Conservation (phyloP, 2,797 vertebrate species). For the Bryconaethiops microstoma region DNA sequence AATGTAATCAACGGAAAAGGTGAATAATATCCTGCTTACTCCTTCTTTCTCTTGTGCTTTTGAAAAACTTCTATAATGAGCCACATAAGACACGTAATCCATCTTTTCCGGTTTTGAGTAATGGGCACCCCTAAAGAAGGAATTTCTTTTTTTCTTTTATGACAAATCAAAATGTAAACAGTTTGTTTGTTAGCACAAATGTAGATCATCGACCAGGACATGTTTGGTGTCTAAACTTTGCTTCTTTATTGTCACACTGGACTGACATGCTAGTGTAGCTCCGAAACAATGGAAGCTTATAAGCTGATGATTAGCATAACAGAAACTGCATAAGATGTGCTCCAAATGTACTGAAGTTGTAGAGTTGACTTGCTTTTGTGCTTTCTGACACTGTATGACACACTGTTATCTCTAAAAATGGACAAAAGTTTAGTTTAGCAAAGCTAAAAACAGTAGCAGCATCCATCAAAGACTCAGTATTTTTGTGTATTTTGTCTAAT, state of each 20-base stretch:
- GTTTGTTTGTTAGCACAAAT: background rate
- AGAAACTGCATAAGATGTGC: background rate
- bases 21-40: background rate
- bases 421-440: background rate
- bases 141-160: background rate
- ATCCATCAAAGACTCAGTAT: background rate
- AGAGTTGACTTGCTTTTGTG: background rate
- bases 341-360: background rate
- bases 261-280: background rate
- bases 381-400: background rate
- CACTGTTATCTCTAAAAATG: background rate
- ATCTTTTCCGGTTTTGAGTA: background rate
- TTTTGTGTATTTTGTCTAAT: background rate
- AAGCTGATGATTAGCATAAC: background rate
- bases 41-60: background rate
- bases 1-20: conserved; percentile 24
- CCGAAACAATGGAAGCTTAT: background rate
- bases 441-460: background rate
- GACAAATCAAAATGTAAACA: background rate
- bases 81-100: background rate
- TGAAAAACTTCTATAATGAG: background rate
- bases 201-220: background rate
- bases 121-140: background rate
- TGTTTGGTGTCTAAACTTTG: background rate
- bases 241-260: background rate